Base-by-base conservation (phyloP, 2,797 vertebrate genomes). In the Odontamblyopus lacepedii region DNA sequence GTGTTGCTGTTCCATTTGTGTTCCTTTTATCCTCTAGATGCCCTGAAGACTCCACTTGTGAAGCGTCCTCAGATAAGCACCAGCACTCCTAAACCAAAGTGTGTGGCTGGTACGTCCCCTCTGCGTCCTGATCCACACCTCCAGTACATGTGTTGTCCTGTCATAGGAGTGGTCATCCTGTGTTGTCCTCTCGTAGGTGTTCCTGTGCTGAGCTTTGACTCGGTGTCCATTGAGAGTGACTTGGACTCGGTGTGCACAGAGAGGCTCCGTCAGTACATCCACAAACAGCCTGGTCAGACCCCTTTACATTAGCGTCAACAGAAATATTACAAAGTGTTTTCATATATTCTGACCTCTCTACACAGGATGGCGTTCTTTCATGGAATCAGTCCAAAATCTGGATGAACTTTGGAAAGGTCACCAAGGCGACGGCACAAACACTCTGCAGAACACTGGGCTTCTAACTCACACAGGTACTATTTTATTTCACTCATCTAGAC, bases 191-290 rank as follows among this genome's bases (percentile, higher is more conserved):
- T 79, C 64, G 0, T 3, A 95, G 94, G 89, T 51, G 83, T 93
- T 12, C 82, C 92, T 11, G 57, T 94, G 66, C 79, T 72, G 79
- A 90, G 87, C 78, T 94, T 94, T 78, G 93, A 94, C 74, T 66
- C 74, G 0, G 87, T 94, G 80, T 91, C 90, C 26, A 85, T 92
- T 23, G 92, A 93, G 81, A 93, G 92, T 32, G 91, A 95, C 82
- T 82, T 93, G 60, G 91, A 95, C 66, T 93, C 92, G 1, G 89
- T 91, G 72, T 82, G 79, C 66, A 92, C 88, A 4, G 89, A 91
- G 67, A 80, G 71, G 44, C 82, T 93, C 71, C 83, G 81, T 38
- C 72, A 77, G 59, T 87, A 92, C 53, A 76, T 95, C 62, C 69
- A 78, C 71, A 86, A 64, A 55, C 73, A 27, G 29, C 80, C 80